A percentile compares a stretch with the other conserved stretches of the same genome.
Conservation (phyloP, 2,888 invertebrate genomes). For the Euplagia quadripunctaria region DNA sequence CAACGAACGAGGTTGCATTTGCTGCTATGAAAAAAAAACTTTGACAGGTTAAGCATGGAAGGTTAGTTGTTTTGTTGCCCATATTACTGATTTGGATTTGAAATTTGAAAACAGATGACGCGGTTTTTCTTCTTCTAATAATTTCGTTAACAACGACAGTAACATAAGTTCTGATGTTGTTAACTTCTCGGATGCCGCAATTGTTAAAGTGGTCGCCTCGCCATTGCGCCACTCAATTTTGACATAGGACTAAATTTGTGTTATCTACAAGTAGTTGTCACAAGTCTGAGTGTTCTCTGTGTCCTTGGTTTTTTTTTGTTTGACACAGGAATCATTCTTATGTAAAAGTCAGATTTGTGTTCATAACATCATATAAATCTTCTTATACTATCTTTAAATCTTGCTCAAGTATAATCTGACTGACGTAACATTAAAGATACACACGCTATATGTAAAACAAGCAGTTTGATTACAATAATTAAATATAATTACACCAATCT, state of each 20-base stretch:
- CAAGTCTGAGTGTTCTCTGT: too few relatives aligned
- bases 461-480: constrained; percentile 24
- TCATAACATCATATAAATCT: neutral
- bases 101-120: too few relatives aligned
- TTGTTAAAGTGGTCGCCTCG: too few relatives aligned
- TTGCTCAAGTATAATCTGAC: neutral
- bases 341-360: neutral
- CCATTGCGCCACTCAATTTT: too few relatives aligned
- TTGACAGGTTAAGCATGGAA: neutral
- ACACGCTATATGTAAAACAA: constrained; percentile 6
- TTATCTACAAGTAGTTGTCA: too few relatives aligned
- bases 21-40: constrained; percentile 41
- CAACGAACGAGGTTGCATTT: constrained; percentile 69
- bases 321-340: too few relatives aligned
- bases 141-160: too few relatives aligned
- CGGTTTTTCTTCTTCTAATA: too few relatives aligned
- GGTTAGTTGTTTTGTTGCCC: neutral
- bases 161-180: too few relatives aligned
- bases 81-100: neutral
- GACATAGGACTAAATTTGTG: too few relatives aligned
- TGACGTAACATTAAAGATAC: constrained; percentile 15
- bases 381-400: neutral
- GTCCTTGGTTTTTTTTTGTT: too few relatives aligned
- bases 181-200: too few relatives aligned
- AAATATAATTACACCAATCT: constrained; percentile 21